Percentiles rank a stretch among this genome's conserved stretches.
phyloP scores from a whole-genome alignment of 2,888 invertebrate species.

The Noctuana brunneofusca region DNA sequence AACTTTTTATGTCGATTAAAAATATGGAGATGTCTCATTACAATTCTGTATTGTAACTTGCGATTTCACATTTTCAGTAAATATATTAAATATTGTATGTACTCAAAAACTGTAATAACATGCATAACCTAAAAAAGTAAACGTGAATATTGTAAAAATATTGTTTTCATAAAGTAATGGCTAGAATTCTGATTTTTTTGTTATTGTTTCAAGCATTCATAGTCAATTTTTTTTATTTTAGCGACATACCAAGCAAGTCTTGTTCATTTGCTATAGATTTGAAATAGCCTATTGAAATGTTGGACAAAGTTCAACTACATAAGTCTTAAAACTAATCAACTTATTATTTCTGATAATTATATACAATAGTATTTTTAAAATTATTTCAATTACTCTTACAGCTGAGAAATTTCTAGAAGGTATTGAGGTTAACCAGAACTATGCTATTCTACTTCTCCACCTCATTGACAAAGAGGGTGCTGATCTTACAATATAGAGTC shows the following conservation, averaged over 20 bases:
- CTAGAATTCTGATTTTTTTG: no score
- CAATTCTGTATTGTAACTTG: background rate
- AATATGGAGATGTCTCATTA: background rate
- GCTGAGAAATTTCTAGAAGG: conserved; percentile 96
- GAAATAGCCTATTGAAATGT: background rate
- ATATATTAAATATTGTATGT: background rate
- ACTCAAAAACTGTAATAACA: background rate
- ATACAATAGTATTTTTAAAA: conserved; percentile 11
- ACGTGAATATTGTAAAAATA: background rate
- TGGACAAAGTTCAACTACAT: background rate
- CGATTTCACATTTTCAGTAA: background rate
- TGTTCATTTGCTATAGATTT: background rate
- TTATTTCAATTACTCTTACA: conserved; percentile 57
- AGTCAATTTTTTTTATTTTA: no score
- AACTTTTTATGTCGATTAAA: background rate
- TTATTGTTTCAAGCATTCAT: no score
- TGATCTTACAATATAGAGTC: conserved; percentile 91
- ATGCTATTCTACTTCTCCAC: conserved; percentile 92
- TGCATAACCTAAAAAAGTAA: conserved; percentile 21
- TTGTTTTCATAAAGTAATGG: background rate
- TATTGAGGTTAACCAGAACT: conserved; percentile 95
- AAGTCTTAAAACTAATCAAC: no score
- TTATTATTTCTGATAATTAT: no score
- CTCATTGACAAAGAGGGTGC: conserved; percentile 92
- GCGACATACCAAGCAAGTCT: no score